Base-by-base conservation (phyloP, 2,113 vertebrate genomes). In the Gymnarchus niloticus region DNA sequence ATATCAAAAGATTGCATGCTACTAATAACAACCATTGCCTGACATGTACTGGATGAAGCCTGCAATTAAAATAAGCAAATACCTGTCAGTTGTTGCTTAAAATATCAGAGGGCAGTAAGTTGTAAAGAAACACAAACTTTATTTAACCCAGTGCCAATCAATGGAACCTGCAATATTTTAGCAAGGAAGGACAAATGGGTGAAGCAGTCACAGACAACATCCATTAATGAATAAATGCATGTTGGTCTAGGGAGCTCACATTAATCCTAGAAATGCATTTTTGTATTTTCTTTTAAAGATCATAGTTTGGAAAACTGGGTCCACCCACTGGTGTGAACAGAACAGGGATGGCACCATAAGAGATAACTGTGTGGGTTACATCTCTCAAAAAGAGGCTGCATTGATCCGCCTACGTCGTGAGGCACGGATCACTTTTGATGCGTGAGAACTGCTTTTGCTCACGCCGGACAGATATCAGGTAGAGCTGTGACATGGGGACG, bases 321-420 rank as follows among this genome's bases (percentile, higher is more conserved):
- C 94, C 94, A 94, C 94, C 94, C 93, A 95, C 94, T 93, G 84
- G 37, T 85, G 82, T 81, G 90, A 91, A 85, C 85, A 85, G 77
- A 81, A 84, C 83, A 88, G 85, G 91, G 90, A 92, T 92, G 89
- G 90, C 88, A 88, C 92, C 90, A 93, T 91, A 84, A 94, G 93
- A 94, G 91, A 94, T 91, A 92, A 94, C 93, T 94, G 94, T 94
- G 94, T 95, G 94, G 94, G 94, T 92, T 94, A 87, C 87, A 89
- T 76, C 83, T 84, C 86, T 87, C 44, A 93, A 94, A 93, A 94
- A 91, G 92, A 92, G 92, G 91, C 92, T 91, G 91, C 92, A 88
- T 92, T 93, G 92, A 94, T 95, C 93, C 92, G 90, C 94, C 94
- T 93, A 94, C 94, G 93, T 87, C 88, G 93, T 89, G 89, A 92